A percentile compares a stretch with the other conserved stretches of the same genome.
Evolutionary conservation across 2,888 invertebrate species (phyloP).

Genomic region (Carpatolechia fugitivella): DNA sequence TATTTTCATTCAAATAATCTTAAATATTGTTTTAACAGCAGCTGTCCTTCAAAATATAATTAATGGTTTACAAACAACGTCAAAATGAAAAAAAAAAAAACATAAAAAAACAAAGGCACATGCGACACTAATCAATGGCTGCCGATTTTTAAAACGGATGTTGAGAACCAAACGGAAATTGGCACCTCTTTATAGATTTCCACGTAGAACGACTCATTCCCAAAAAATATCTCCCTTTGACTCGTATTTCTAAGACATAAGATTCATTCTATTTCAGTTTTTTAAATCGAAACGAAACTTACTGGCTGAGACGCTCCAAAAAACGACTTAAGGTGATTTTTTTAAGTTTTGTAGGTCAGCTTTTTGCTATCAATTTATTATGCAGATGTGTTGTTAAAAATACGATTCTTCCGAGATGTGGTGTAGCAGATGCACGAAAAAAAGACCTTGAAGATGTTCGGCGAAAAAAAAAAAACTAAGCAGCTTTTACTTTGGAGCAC

Average conservation of each 20-base stretch:
- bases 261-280: constrained; percentile 25
- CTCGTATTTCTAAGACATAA: constrained; percentile 28
- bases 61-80: constrained; percentile 52
- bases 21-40: constrained; percentile 44
- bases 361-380: constrained; percentile 75
- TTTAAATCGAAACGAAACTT: not conserved
- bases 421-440: constrained; percentile 67
- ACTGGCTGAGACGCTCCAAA: not conserved
- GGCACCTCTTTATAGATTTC: constrained; percentile 64
- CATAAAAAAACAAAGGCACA: constrained; percentile 66
- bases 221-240: constrained; percentile 13
- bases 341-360: constrained; percentile 69
- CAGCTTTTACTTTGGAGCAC: constrained; percentile 58
- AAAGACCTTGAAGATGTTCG: constrained; percentile 67
- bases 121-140: constrained; percentile 68
- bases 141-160: constrained; percentile 75
- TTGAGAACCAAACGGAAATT: constrained; percentile 70
- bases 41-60: constrained; percentile 52
- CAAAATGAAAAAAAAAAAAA: constrained; percentile 60
- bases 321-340: constrained; percentile 36
- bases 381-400: constrained; percentile 73
- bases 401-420: constrained; percentile 52
- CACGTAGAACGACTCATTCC: constrained; percentile 16
- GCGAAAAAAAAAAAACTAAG: constrained; percentile 53
- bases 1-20: not conserved